Evolutionary conservation across 1,140 invertebrate genomes (phyloP).

Genomic region (Aphidius gifuensis): DNA sequence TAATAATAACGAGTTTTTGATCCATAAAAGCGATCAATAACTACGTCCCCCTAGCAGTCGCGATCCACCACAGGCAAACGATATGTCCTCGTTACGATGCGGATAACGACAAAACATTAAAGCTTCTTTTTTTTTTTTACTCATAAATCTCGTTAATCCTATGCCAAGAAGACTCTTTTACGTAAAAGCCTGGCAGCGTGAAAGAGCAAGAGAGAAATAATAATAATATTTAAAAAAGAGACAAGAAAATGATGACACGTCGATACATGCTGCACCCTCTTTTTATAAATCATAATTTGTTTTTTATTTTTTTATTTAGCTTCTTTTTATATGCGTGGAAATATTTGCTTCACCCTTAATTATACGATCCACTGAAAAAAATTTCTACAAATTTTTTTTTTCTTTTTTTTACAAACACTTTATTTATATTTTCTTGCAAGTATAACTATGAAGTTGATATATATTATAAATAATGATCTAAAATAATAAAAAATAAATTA

Average conservation of each 20-base stretch:
- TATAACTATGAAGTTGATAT: too few relatives aligned
- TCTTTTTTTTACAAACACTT: too few relatives aligned
- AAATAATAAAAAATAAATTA: too few relatives aligned
- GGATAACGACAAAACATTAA: constrained; percentile 16
- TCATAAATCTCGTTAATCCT: constrained; percentile 28
- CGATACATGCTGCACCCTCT: background rate
- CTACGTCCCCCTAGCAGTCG: too few relatives aligned
- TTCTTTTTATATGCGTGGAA: background rate
- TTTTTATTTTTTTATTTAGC: constrained; percentile 14
- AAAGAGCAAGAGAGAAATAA: background rate
- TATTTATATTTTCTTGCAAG: too few relatives aligned
- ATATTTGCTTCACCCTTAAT: background rate
- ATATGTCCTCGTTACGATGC: constrained; percentile 24
- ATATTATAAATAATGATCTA: too few relatives aligned
- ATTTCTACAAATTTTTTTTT: too few relatives aligned
- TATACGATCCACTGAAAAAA: too few relatives aligned
- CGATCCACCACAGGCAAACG: background rate
- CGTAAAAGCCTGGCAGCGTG: background rate
- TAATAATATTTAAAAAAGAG: too few relatives aligned
- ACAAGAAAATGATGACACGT: background rate
- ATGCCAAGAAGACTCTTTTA: constrained; percentile 18
- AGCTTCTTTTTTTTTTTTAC: constrained; percentile 5
- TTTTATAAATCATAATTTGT: constrained; percentile 27
- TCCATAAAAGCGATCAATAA: background rate
- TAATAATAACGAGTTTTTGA: background rate